A percentile compares a stretch with the other conserved stretches of the same genome.
Conservation (phyloP, 2,888 invertebrate species). For the Agrochola circellaris region DNA sequence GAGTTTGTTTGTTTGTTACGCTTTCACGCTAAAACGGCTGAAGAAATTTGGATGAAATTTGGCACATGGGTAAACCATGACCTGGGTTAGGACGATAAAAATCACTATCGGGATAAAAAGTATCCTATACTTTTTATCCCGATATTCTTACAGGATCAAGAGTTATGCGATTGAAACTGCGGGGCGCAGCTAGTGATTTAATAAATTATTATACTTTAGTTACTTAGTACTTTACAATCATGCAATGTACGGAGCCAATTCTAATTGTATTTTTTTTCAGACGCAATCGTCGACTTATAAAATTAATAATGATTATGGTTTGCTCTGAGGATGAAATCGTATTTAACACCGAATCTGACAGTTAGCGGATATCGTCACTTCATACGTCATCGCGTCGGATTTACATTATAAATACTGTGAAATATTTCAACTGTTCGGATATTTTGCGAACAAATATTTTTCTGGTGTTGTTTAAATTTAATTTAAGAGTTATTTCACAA, state of each 20-base stretch:
- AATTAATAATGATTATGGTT: background rate
- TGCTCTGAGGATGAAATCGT: slow-evolving; percentile 2
- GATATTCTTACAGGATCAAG: too few relatives aligned
- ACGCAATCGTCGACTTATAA: background rate
- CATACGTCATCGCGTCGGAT: slow-evolving; percentile 46
- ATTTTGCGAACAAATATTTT: slow-evolving; percentile 40
- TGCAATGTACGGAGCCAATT: too few relatives aligned
- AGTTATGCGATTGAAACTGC: too few relatives aligned
- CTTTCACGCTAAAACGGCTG: too few relatives aligned
- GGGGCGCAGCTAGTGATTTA: background rate
- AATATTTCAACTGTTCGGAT: slow-evolving; percentile 27
- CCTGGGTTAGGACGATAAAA: too few relatives aligned
- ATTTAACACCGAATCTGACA: slow-evolving; percentile 39
- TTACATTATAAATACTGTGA: slow-evolving; percentile 40
- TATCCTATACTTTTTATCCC: too few relatives aligned
- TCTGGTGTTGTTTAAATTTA: slow-evolving; percentile 30
- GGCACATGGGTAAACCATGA: too few relatives aligned
- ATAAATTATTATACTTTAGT: background rate
- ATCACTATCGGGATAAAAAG: too few relatives aligned
- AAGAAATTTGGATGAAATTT: too few relatives aligned
- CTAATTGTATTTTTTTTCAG: slow-evolving; percentile 2
- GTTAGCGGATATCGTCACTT: slow-evolving; percentile 50
- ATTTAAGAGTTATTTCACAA: slow-evolving; percentile 39
- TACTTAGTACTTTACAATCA: background rate
- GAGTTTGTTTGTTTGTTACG: too few relatives aligned